Conservation (phyloP, 2,888 invertebrate genomes). For the Nephrotoma guestfalica region DNA sequence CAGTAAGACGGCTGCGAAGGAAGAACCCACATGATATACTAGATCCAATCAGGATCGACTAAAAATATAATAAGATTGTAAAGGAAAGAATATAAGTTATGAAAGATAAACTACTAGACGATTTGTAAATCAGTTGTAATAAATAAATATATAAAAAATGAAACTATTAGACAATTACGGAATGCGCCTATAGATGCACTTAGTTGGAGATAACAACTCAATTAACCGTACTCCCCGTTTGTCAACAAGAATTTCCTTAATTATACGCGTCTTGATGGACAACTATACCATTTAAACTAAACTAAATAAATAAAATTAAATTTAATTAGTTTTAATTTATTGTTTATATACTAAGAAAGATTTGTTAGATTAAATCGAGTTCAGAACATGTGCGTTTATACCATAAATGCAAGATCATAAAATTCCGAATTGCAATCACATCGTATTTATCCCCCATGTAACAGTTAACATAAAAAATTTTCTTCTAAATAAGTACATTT, state of each 20-base stretch:
- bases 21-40: too few relatives aligned
- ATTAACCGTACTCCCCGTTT: neutral
- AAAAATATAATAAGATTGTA: too few relatives aligned
- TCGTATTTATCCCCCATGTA: neutral
- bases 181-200: too few relatives aligned
- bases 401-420: neutral
- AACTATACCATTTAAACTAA: neutral
- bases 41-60: too few relatives aligned
- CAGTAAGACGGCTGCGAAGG: too few relatives aligned
- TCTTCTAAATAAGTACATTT: neutral
- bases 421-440: neutral
- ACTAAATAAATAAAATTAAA: neutral
- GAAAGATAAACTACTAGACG: too few relatives aligned
- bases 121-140: too few relatives aligned
- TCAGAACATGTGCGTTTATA: neutral
- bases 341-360: neutral
- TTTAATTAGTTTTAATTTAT: neutral
- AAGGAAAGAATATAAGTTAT: too few relatives aligned
- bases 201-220: neutral
- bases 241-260: neutral
- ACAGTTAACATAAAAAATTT: neutral
- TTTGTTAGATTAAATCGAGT: neutral
- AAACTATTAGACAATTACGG: too few relatives aligned
- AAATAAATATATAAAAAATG: too few relatives aligned
- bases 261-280: neutral